Evolutionary conservation across 2,113 vertebrate species (phyloP), one percentile per base, ranked within the genome.

Genomic region (Symphodus melops): DNA sequence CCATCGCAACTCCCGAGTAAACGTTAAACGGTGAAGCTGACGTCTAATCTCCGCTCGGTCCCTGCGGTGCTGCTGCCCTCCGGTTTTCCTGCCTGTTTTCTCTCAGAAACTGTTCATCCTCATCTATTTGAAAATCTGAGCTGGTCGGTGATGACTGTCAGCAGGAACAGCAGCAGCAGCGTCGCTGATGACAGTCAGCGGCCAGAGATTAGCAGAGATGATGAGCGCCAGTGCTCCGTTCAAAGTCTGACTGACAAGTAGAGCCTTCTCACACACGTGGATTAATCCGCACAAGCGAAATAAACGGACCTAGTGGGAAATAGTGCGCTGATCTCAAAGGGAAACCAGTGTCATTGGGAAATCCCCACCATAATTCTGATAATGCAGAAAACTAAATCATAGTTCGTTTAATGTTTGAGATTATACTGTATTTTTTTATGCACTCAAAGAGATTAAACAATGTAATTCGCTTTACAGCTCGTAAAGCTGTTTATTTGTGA

Each of bases 171-270:
- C 46, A 37, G 51, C 17, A 20, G 55, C 56, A 25, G 75, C 19
- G 78, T 63, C 61, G 66, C 49, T 42, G 73, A 53, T 68, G 87
- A 65, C 74, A 42, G 21, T 63, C 81, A 61, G 82, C 79, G 60
- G 79, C 49, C 82, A 52, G 69, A 75, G 86, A 88, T 88, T 74
- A 89, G 74, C 73, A 51, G 48, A 51, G 13, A 79, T 60, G 89
- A 78, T 86, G 90, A 89, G 95, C 94, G 91, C 95, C 94, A 94
- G 95, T 91, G 92, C 92, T 84, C 93, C 80, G 95, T 93, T 93
- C 94, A 90, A 93, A 95, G 93, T 94, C 94, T 97, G 95, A 96
- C 93, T 96, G 96, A 97, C 96, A 96, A 89, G 94, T 91, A 69
- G 76, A 82, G 95, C 95, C 96, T 94, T 74, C 93, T 93, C 94